Percentiles rank a stretch among this genome's conserved stretches.
Evolutionary conservation across 1,140 invertebrate genomes (phyloP).

Genomic region (Drosophila yakuba): DNA sequence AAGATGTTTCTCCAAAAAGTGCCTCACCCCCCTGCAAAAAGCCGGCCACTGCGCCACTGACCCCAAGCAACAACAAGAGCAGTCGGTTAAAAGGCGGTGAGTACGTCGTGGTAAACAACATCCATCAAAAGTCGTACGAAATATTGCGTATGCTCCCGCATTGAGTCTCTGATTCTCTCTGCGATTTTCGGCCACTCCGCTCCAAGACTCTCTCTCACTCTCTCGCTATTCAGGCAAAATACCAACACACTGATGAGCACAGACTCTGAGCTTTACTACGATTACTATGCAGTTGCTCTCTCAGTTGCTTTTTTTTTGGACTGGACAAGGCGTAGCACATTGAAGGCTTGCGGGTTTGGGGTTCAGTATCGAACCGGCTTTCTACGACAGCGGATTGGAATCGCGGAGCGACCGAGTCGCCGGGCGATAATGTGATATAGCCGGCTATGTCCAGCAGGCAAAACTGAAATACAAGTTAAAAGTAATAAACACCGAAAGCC

Average conservation of each 20-base stretch:
- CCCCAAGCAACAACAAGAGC: constrained; percentile 38
- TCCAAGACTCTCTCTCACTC: constrained; percentile 12
- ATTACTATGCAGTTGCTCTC: constrained; percentile 57
- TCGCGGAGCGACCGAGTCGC: constrained; percentile 49
- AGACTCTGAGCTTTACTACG: constrained; percentile 74
- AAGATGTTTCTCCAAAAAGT: background rate
- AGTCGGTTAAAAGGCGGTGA: constrained; percentile 31
- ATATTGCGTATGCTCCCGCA: constrained; percentile 21
- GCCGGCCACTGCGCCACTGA: constrained; percentile 52
- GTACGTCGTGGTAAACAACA: constrained; percentile 55
- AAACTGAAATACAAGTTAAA: constrained; percentile 18
- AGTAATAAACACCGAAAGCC: constrained; percentile 24
- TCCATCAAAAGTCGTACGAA: constrained; percentile 71
- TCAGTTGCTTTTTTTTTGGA: constrained; percentile 25
- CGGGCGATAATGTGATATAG: constrained; percentile 49
- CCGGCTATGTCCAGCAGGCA: constrained; percentile 47
- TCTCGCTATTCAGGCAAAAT: constrained; percentile 21
- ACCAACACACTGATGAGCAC: constrained; percentile 21
- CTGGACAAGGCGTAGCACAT: constrained; percentile 73
- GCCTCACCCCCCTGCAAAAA: constrained; percentile 18
- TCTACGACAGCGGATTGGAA: constrained; percentile 82
- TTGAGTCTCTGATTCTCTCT: background rate
- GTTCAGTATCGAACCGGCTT: constrained; percentile 84
- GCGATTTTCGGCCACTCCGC: background rate
- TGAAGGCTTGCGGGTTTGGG: constrained; percentile 31